Evolutionary conservation across 2,113 vertebrate species (phyloP).

Genomic region (Hyla sarda): DNA sequence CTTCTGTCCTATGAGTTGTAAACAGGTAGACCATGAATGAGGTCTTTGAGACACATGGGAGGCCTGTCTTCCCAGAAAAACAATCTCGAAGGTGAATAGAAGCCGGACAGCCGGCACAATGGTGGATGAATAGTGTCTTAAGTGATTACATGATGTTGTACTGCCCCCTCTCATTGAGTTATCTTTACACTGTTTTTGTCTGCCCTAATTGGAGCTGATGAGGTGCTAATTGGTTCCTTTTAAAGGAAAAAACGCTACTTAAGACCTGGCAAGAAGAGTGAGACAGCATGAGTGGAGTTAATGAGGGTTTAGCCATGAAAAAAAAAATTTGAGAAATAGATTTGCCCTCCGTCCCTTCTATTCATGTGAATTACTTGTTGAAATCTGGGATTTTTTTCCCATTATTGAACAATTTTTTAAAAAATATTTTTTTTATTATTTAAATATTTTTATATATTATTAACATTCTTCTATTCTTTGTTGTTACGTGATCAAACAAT

Average conservation of each 20-base stretch:
- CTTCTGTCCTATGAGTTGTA: slow-evolving; percentile 83
- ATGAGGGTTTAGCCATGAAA: slow-evolving; percentile 86
- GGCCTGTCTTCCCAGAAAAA: slow-evolving; percentile 91
- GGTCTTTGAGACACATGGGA: slow-evolving; percentile 90
- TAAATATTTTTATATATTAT: too few species aligned
- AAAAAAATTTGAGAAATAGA: slow-evolving; percentile 28
- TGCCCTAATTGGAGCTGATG: slow-evolving; percentile 99
- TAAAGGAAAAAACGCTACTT: slow-evolving; percentile 82
- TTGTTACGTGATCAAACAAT: slow-evolving; percentile 14
- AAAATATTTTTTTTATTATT: background rate
- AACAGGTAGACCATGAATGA: slow-evolving; percentile 93
- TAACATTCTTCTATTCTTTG: background rate
- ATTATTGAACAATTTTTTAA: too few species aligned
- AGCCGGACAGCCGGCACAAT: slow-evolving; percentile 69
- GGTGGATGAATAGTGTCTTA: slow-evolving; percentile 85
- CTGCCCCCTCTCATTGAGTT: slow-evolving; percentile 87
- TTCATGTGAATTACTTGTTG: slow-evolving; percentile 6
- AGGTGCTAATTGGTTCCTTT: slow-evolving; percentile 98
- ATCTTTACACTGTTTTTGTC: slow-evolving; percentile 98
- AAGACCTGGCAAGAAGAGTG: slow-evolving; percentile 81
- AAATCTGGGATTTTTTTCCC: too few species aligned
- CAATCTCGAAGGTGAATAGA: slow-evolving; percentile 82
- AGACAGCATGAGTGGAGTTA: slow-evolving; percentile 94
- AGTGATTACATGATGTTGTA: slow-evolving; percentile 85
- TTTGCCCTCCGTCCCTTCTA: background rate